A percentile compares a stretch with the other conserved stretches of the same genome.
phyloP scores from a whole-genome alignment of 2,888 invertebrate genomes.

The Melipona bicolor region DNA sequence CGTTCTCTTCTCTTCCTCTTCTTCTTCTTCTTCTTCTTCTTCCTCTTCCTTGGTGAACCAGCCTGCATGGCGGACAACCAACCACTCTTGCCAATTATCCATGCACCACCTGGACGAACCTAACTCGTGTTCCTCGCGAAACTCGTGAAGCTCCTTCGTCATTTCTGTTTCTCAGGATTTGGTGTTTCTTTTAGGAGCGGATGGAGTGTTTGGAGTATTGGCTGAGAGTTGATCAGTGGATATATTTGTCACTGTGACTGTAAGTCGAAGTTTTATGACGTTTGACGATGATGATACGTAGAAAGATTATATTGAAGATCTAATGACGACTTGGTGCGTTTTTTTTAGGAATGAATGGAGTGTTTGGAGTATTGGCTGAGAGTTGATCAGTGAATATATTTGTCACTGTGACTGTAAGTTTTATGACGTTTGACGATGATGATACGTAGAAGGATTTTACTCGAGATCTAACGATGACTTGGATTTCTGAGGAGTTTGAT shows the following conservation, averaged over 20 bases:
- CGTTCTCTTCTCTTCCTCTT: slow-evolving; percentile 38
- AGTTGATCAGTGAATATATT: background rate
- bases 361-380: background rate
- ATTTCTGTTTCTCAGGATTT: background rate
- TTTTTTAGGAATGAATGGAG: background rate
- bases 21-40: slow-evolving; percentile 13
- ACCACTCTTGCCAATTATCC: slow-evolving; percentile 68
- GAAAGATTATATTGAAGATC: too few species aligned
- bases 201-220: background rate
- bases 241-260: background rate
- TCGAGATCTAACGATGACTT: too few species aligned
- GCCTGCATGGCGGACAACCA: slow-evolving; percentile 65
- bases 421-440: background rate
- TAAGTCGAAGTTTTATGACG: background rate
- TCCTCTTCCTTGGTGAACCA: slow-evolving; percentile 3
- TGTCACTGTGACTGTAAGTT: background rate
- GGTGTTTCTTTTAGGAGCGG: too few species aligned
- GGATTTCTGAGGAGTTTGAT: too few species aligned
- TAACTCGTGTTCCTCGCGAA: background rate
- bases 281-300: too few species aligned
- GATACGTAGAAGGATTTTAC: too few species aligned
- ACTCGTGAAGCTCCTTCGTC: background rate
- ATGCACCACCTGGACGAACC: slow-evolving; percentile 64
- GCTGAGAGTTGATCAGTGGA: background rate
- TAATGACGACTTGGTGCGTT: too few species aligned